These are phyloP conservation scores for Aurelia aurita DNA, from an alignment of 30 jellyfish, hydroid and myxozoan genomes.

Conservation along the genomic window DNA sequence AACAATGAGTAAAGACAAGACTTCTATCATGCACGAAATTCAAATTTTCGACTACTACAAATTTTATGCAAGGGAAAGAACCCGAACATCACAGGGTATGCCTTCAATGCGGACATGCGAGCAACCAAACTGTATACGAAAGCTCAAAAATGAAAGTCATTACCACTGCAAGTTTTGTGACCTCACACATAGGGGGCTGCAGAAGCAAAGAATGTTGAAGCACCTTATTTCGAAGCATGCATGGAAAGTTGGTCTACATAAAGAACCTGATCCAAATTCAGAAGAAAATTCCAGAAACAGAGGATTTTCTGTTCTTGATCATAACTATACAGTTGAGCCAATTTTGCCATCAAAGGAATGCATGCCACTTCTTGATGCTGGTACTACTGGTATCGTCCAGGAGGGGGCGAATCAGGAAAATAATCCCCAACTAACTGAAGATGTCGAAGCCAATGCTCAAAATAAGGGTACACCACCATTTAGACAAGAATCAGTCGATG, in stretches of 20 bases:
- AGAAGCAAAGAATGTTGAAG: not conserved
- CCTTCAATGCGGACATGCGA: slow-evolving; percentile 12
- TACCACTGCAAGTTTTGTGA: slow-evolving; percentile 39
- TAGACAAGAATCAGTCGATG: not conserved
- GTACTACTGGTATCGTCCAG: not conserved
- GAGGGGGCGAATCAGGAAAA: not conserved
- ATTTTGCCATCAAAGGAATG: not conserved
- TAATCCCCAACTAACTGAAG: not conserved
- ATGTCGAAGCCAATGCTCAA: not conserved
- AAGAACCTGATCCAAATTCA: not conserved
- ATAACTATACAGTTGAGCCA: not conserved
- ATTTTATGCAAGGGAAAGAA: not conserved
- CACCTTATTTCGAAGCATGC: slow-evolving; percentile 3
- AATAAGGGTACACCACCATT: not conserved
- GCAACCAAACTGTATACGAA: not conserved
- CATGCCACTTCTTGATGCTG: not conserved
- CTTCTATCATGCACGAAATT: not conserved
- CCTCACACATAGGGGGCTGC: slow-evolving; percentile 5
- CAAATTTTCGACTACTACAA: slow-evolving; percentile 8
- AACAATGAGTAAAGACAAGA: too few species aligned
- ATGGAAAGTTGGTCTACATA: not conserved
- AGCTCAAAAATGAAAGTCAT: slow-evolving; percentile 30
- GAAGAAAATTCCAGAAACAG: slow-evolving; percentile 14
- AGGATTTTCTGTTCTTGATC: slow-evolving; percentile 33
- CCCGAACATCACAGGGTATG: not conserved